Percentiles rank a stretch among this genome's conserved stretches.
phyloP scores from a whole-genome alignment of 2,888 invertebrate species.

The Stenodera caucasica region DNA sequence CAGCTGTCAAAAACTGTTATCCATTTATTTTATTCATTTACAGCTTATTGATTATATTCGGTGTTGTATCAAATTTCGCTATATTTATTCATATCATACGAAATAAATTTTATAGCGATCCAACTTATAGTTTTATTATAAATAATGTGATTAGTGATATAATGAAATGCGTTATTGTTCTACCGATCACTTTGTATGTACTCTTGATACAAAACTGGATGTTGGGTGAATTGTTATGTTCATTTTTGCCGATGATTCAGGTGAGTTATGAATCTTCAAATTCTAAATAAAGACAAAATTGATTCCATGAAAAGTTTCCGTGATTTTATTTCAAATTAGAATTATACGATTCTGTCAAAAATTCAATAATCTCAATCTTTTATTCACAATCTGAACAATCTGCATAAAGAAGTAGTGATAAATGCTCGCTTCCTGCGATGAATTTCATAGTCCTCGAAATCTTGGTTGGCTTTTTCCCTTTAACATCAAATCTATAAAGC shows the following conservation, averaged over 20 bases:
- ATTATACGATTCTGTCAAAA: too few relatives aligned
- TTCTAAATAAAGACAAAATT: background rate
- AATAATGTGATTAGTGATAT: slow-evolving; percentile 69
- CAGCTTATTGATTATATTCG: slow-evolving; percentile 60
- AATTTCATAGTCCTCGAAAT: too few relatives aligned
- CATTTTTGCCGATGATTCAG: slow-evolving; percentile 73
- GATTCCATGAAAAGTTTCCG: background rate
- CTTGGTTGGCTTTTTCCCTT: too few relatives aligned
- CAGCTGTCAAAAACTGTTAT: slow-evolving; percentile 61
- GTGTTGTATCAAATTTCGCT: slow-evolving; percentile 62
- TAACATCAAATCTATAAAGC: too few relatives aligned
- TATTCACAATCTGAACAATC: too few relatives aligned
- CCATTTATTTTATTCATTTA: slow-evolving; percentile 67
- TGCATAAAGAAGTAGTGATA: too few relatives aligned
- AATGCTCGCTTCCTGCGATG: too few relatives aligned
- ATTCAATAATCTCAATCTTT: too few relatives aligned
- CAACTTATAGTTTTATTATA: slow-evolving; percentile 67
- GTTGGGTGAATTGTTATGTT: slow-evolving; percentile 71
- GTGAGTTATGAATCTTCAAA: slow-evolving; percentile 51
- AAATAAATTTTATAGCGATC: slow-evolving; percentile 62
- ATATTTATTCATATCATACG: slow-evolving; percentile 61
- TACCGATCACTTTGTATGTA: slow-evolving; percentile 69
- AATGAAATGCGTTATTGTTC: slow-evolving; percentile 66
- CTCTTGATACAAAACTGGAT: slow-evolving; percentile 73
- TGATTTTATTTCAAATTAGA: too few relatives aligned